These are phyloP conservation scores for Pachyrhynchus sulphureomaculatus DNA, from an alignment of 1,140 invertebrate genomes.

Conservation along the genomic window DNA sequence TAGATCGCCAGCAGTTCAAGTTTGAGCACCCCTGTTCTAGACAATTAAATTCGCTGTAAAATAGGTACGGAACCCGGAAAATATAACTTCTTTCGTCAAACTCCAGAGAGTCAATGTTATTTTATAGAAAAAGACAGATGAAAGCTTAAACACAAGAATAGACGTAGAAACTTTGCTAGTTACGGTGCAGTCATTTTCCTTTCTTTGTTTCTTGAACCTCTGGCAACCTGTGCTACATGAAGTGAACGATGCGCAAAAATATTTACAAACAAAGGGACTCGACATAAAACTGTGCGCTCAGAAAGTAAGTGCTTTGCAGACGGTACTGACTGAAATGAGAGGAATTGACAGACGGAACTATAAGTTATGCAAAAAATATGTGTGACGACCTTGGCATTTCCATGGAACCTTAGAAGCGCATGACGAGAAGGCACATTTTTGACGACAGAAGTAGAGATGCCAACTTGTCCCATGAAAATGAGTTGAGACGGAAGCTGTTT, in stretches of 20 bases:
- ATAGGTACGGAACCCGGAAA: too few relatives aligned
- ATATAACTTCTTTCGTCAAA: too few relatives aligned
- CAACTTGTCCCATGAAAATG: not conserved
- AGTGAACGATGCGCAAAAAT: slow-evolving; percentile 29
- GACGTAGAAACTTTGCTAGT: slow-evolving; percentile 29
- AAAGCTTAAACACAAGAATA: slow-evolving; percentile 23
- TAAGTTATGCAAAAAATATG: not conserved
- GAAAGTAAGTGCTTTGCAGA: too few relatives aligned
- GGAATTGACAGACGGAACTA: not conserved
- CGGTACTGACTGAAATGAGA: not conserved
- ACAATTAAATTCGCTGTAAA: too few relatives aligned
- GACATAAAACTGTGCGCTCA: too few relatives aligned
- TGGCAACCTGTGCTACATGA: not conserved
- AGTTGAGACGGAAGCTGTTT: not conserved
- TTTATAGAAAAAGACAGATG: not conserved
- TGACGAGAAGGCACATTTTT: not conserved
- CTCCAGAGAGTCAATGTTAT: too few relatives aligned
- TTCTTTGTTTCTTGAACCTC: slow-evolving; percentile 26
- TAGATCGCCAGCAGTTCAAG: too few relatives aligned
- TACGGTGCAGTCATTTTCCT: slow-evolving; percentile 32
- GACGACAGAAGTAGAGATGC: not conserved
- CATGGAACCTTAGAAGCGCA: too few relatives aligned
- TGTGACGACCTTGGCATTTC: not conserved
- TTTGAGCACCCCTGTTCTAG: too few relatives aligned
- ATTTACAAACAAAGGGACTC: slow-evolving; percentile 9